Evolutionary conservation across 2,888 invertebrate species (phyloP), one percentile per base, ranked within the genome.

Genomic region (Micoletzkya japonica): DNA sequence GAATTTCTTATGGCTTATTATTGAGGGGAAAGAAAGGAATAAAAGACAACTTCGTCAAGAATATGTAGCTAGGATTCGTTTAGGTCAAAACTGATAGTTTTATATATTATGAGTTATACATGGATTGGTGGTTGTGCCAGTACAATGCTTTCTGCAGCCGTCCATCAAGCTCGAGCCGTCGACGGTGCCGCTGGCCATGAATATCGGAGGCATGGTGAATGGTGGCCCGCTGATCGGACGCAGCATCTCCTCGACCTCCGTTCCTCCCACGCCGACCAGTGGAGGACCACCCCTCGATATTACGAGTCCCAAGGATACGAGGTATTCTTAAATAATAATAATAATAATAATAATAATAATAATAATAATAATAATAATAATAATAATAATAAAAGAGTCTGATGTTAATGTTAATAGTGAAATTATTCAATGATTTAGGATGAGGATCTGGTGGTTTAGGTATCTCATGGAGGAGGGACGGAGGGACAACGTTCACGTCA

Each of bases 391-490:
- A 14, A 44, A 44, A 44, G 44, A 44, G 10, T 20, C 10, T 44
- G 20, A 44, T 44, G 44, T 44, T 44, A 44, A 44, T 44, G 10
- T 44, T 44, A 10, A 44, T 44, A 44, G 44, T 14, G 20, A 44
- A 14, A 14, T 44, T 10, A 14, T 44, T 44, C 10, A 44, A 44
- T 14, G 56, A 67, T n/a, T n/a, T n/a, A n/a, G 34, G 26, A 49
- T 26, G 26, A 64, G 32, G 20, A 24, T 64, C 10, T 10, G 20
- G 20, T 44, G 44, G 10, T 44, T 10, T 44, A 44, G 79, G 36
- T 76, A 69, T 49, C 73, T 74, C 73, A 73, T 76, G 70, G 78
- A 78, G 49, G 78, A 78, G 24, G 78, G 77, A 32, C 68, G 49
- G 37, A 72, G 67, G 37, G 79, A 79, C 30, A 34, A 70, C 56